These are phyloP conservation scores for Phortica okadai DNA, from an alignment of 2,888 invertebrate species.

Conservation along the genomic window DNA sequence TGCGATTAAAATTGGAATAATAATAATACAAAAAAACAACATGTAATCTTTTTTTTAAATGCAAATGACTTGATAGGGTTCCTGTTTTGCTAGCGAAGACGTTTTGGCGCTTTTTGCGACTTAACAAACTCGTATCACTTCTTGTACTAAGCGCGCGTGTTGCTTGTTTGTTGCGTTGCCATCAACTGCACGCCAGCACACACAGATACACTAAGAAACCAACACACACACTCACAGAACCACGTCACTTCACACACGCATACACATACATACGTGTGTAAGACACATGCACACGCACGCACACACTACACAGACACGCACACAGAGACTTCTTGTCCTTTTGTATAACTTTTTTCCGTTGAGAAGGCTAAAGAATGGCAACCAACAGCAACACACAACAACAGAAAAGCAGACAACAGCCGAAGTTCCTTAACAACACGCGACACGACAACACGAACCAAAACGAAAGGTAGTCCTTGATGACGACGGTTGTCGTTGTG, in stretches of 20 bases:
- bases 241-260: not conserved
- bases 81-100: not conserved
- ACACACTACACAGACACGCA: slow-evolving; percentile 14
- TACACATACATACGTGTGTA: not conserved
- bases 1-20: slow-evolving; percentile 9
- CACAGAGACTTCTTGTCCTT: not conserved
- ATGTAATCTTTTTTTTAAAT: not conserved
- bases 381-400: not conserved
- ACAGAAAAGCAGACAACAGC: slow-evolving; percentile 2
- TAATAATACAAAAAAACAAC: not conserved
- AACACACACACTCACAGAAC: slow-evolving; percentile 33
- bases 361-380: slow-evolving; percentile 2
- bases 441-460: not conserved
- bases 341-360: not conserved
- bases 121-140: slow-evolving; percentile 65
- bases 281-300: slow-evolving; percentile 4
- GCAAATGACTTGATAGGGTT: slow-evolving; percentile 30
- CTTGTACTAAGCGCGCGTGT: slow-evolving; percentile 66
- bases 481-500: not conserved
- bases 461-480: not conserved
- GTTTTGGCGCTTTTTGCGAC: slow-evolving; percentile 54
- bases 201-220: slow-evolving; percentile 12
- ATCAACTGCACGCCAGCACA: slow-evolving; percentile 39
- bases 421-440: slow-evolving; percentile 14
- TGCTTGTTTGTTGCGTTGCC: slow-evolving; percentile 58